A percentile compares a stretch with the other conserved stretches of the same genome.
These are phyloP conservation scores for Drosophila barbarae DNA, from an alignment of 2,888 invertebrate genomes.

Conservation along the genomic window DNA sequence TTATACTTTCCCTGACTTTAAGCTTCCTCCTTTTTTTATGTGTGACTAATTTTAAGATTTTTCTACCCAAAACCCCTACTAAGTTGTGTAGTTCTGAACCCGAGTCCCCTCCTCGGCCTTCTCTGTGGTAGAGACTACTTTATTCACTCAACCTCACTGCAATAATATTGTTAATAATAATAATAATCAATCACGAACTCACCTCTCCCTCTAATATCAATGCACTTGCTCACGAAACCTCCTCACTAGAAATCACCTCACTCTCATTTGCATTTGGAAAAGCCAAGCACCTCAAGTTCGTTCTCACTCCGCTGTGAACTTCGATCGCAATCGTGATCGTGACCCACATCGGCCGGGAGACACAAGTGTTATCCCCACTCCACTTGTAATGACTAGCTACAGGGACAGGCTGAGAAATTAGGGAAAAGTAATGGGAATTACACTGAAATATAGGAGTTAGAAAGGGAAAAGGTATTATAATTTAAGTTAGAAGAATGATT, in stretches of 20 bases:
- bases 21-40: conserved; percentile 15
- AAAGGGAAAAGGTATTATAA: no score
- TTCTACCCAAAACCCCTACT: conserved; percentile 6
- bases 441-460: not conserved
- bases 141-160: conserved; percentile 4
- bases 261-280: conserved; percentile 17
- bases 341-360: conserved; percentile 31
- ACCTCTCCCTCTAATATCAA: not conserved
- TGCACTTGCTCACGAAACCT: conserved; percentile 2
- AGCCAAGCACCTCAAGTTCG: conserved; percentile 15
- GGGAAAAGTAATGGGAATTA: not conserved
- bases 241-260: conserved; percentile 14
- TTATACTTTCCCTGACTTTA: not conserved
- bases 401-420: conserved; percentile 9
- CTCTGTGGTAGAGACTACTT: conserved; percentile 11
- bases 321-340: conserved; percentile 24
- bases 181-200: conserved; percentile 4
- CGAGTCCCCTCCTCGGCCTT: conserved; percentile 8
- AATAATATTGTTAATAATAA: not conserved
- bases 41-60: conserved; percentile 29
- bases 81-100: conserved; percentile 18
- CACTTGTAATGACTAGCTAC: conserved; percentile 12
- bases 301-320: conserved; percentile 14
- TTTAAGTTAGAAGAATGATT: no score
- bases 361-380: conserved; percentile 21